Evolutionary conservation across 2,797 vertebrate genomes (phyloP), one percentile per base, ranked within the genome.

Genomic region (Synanceia verrucosa): DNA sequence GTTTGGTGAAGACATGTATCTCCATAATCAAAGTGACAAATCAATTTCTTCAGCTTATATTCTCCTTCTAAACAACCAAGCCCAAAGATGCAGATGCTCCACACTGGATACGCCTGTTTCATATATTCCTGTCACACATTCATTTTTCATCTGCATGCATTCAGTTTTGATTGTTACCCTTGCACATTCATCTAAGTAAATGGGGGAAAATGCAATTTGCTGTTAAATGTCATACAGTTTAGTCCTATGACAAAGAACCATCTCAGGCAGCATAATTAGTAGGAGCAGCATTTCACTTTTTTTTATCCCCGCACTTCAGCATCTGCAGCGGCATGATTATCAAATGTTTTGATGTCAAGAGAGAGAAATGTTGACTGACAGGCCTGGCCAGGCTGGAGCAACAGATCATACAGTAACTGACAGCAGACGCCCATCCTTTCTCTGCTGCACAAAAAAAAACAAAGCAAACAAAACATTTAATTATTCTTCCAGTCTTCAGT

Each of bases 401-500:
- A 21, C 67, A 65, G 85, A 91, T 91, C 88, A 76, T 67, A 79
- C 75, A 73, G 65, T 65, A 88, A 86, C 65, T 86, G 91, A 90
- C 88, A 88, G 88, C 80, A 68, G 73, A 79, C 73, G 65, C 73
- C 67, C 64, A 64, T 85, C 79, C 43, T 65, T 85, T 85, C 70
- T 86, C 66, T 64, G 53, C 78, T 88, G 48, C 37, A 68, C 48
- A 48, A 19, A 65, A 19, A 65, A 72, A 58, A 60, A 81, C 74
- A 81, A 83, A 52, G 79, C 70, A 77, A 80, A 87, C 82, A 86
- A 91, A 90, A 91, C 90, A 94, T 95, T 95, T 93, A 92, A 96
- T 97, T 96, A 95, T 95, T 93, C 93, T 75, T 75, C 86, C 79
- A 60, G 91, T 91, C 86, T n/a, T 86, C 85, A 83, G 64, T 84